Evolutionary conservation across 2,113 vertebrate genomes (phyloP), one percentile per base, ranked within the genome.

Genomic region (Struthidea cinerea): DNA sequence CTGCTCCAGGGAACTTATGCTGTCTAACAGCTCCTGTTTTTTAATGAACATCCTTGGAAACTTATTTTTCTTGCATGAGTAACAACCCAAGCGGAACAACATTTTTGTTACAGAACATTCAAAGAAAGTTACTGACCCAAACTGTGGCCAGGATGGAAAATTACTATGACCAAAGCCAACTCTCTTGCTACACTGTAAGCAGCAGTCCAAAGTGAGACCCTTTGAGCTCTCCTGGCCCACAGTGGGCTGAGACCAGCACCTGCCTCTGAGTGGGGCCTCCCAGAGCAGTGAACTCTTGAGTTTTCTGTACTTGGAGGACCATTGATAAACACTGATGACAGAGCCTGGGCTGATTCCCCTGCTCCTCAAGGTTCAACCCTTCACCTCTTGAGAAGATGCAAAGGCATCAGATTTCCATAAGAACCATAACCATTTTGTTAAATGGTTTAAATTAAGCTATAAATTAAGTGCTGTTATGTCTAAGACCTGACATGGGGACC

Each of bases 261-360:
- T 41, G 16, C 59, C 41, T 57, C 59, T 22, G 18, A 24, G n/a
- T 13, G 50, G 35, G 13, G 16, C 10, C 50, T 41, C 49, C 30
- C 59, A 64, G 70, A 65, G 35, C 70, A 16, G 8, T 7, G 30
- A 75, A 35, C 10, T 35, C 35, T 21, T 42, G 21, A 17, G 8
- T 35, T 26, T 57, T 13, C 52, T 30, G 0, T 10, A 16, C 35
- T 17, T 57, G 42, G 20, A 57, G 30, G 13, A 49, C 12, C 41
- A 74, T 13, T 6, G 6, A 16, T 13, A 49, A 56, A 35, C 1
- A 1, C 24, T 0, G 0, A 14, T 42, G 13, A 26, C 1, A 3
- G 26, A 42, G 7, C 61, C 52, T 52, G 44, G 9, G 17, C 61
- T 59, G 44, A 68, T 44, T 52, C 9, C 32, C 26, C 26, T 37